Percentiles rank a stretch among this genome's conserved stretches.
phyloP scores from a whole-genome alignment of 2,888 invertebrate genomes.

The Caenorhabditis imperialis region DNA sequence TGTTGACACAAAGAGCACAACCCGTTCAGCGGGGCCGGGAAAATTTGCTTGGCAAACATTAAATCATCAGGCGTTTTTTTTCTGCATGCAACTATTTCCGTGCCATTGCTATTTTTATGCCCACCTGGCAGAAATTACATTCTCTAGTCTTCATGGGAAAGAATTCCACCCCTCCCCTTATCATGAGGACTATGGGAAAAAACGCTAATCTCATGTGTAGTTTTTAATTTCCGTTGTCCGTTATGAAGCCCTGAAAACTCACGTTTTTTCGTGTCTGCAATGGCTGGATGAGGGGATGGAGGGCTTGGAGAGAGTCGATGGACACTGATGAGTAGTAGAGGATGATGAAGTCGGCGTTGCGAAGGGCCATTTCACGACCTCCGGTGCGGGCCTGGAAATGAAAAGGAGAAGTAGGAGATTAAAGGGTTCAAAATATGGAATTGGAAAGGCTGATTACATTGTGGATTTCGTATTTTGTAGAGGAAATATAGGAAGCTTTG shows the following conservation, averaged over 20 bases:
- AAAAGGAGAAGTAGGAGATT: too few species aligned
- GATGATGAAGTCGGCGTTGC: conserved; percentile 54
- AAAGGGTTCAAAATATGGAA: too few species aligned
- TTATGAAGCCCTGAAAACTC: conserved; percentile 26
- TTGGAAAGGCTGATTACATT: too few species aligned
- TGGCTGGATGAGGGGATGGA: conserved; percentile 35
- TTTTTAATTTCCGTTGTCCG: conserved; percentile 13
- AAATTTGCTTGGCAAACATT: conserved; percentile 24
- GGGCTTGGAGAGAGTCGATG: conserved; percentile 50
- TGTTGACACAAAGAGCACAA: conserved; percentile 53
- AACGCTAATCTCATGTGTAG: conserved; percentile 16
- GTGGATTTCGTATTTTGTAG: too few species aligned
- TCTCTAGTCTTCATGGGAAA: conserved; percentile 1
- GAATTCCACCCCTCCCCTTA: background rate
- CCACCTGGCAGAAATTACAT: background rate
- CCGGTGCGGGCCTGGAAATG: conserved; percentile 60
- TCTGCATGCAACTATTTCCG: conserved; percentile 42
- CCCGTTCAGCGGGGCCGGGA: conserved; percentile 52
- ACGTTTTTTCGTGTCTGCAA: conserved; percentile 55
- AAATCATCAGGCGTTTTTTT: conserved; percentile 16
- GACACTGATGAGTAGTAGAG: conserved; percentile 56
- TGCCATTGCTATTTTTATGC: background rate
- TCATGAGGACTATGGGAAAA: background rate
- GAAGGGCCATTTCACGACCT: conserved; percentile 64
- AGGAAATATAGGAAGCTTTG: too few species aligned